Evolutionary conservation across 1,140 invertebrate species (phyloP).

Genomic region (Dinothrombium tinctorium): DNA sequence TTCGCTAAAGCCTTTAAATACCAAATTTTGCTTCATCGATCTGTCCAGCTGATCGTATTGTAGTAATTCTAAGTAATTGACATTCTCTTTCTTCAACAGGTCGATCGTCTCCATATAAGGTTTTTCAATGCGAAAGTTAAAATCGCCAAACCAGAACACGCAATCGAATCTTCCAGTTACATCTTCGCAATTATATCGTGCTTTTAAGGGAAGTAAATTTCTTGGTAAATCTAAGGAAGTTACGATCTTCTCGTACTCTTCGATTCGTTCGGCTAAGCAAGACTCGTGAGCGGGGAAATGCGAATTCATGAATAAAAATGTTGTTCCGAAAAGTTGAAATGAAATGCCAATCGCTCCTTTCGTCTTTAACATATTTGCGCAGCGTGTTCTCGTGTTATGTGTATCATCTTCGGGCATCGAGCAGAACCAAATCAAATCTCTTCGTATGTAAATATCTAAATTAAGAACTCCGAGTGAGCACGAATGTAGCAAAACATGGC

Average conservation of each 20-base stretch:
- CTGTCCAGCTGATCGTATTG: constrained; percentile 2
- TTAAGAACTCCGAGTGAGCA: constrained; percentile 61
- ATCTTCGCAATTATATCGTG: constrained; percentile 44
- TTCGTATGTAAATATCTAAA: constrained; percentile 52
- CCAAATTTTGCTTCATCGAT: constrained; percentile 1
- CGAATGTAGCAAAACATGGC: constrained; percentile 62
- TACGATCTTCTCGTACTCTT: constrained; percentile 62
- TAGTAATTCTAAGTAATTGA: not conserved
- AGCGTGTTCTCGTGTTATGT: constrained; percentile 5
- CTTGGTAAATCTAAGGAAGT: constrained; percentile 64
- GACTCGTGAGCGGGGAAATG: constrained; percentile 35
- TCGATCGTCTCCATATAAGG: constrained; percentile 17
- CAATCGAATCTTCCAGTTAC: constrained; percentile 71
- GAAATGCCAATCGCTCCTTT: constrained; percentile 74
- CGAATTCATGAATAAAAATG: constrained; percentile 73
- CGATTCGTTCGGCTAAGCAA: constrained; percentile 28
- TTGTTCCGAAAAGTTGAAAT: constrained; percentile 77
- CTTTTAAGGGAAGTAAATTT: constrained; percentile 33
- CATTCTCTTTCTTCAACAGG: no score
- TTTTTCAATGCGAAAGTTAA: constrained; percentile 66
- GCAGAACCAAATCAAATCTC: constrained; percentile 82
- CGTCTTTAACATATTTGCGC: constrained; percentile 38
- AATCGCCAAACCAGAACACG: constrained; percentile 80
- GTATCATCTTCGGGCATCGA: constrained; percentile 23
- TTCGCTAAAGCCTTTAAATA: constrained; percentile 30